A percentile compares a stretch with the other conserved stretches of the same genome.
These are phyloP conservation scores for Lacerta viridis DNA, from an alignment of 2,797 vertebrate species.

Conservation along the genomic window DNA sequence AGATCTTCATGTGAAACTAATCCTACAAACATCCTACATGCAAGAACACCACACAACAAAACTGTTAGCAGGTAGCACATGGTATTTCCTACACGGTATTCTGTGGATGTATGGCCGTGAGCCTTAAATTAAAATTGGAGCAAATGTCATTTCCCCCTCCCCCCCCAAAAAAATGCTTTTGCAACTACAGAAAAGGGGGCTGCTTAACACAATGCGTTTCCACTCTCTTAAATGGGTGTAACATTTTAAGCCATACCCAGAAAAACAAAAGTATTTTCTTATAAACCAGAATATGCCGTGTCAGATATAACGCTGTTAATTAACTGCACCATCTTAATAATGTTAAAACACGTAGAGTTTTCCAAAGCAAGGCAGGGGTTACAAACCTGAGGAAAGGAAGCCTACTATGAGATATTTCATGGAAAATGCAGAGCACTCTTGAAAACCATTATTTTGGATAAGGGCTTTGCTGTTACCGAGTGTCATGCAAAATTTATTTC, in stretches of 20 bases:
- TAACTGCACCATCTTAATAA: constrained; percentile 63
- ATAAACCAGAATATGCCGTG: constrained; percentile 63
- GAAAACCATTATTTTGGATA: constrained; percentile 67
- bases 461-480: constrained; percentile 51
- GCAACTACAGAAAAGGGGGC: constrained; percentile 47
- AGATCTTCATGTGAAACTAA: neutral
- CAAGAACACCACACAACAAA: neutral
- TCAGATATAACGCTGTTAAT: constrained; percentile 45
- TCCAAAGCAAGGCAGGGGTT: constrained; percentile 64
- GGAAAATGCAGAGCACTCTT: constrained; percentile 64
- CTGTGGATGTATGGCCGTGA: neutral
- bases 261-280: constrained; percentile 68
- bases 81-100: neutral
- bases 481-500: constrained; percentile 73
- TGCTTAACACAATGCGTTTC: constrained; percentile 57
- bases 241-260: constrained; percentile 46
- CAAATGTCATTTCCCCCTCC: neutral
- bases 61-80: neutral
- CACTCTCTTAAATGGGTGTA: constrained; percentile 66
- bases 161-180: constrained; percentile 44
- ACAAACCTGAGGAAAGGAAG: constrained; percentile 50
- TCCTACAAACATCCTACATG: neutral
- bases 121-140: constrained; percentile 54
- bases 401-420: constrained; percentile 60
- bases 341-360: constrained; percentile 63